phyloP scores from a whole-genome alignment of 2,888 invertebrate species.

The Campoplex capitator region DNA sequence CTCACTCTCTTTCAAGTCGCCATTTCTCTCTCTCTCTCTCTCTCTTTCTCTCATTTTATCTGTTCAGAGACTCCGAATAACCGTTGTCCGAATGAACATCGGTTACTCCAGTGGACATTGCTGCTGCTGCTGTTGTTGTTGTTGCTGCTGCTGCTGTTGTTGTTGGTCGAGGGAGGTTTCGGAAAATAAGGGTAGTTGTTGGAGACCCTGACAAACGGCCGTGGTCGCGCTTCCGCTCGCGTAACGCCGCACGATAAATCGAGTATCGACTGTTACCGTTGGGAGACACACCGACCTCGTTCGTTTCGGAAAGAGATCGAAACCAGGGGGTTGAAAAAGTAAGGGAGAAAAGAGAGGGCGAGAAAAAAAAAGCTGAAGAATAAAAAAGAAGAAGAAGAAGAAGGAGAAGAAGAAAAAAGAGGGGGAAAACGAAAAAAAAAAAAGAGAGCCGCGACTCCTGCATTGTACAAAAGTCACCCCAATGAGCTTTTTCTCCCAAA shows the following conservation, averaged over 20 bases:
- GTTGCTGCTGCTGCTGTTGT: slow-evolving; percentile 34
- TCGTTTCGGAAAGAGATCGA: slow-evolving; percentile 50
- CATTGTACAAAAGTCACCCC: neutral
- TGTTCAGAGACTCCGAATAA: slow-evolving; percentile 5
- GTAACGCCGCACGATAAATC: slow-evolving; percentile 70
- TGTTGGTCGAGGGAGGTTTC: slow-evolving; percentile 14
- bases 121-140: slow-evolving; percentile 21
- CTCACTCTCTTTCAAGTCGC: neutral
- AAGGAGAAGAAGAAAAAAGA: neutral
- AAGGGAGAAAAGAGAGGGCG: neutral
- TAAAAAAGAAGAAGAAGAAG: neutral
- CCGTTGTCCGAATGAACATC: slow-evolving; percentile 45
- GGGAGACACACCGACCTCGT: slow-evolving; percentile 62
- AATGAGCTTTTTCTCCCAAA: neutral
- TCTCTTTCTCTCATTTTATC: slow-evolving; percentile 40
- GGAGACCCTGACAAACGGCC: slow-evolving; percentile 66
- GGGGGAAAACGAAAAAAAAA: neutral
- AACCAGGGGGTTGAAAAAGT: slow-evolving; percentile 10
- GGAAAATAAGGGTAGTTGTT: slow-evolving; percentile 35
- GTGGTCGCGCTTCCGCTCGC: slow-evolving; percentile 68
- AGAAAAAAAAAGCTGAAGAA: neutral
- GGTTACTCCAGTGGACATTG: slow-evolving; percentile 32
- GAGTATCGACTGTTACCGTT: slow-evolving; percentile 68
- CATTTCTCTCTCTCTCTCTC: neutral
- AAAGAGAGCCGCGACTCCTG: neutral